Evolutionary conservation across 2,797 vertebrate species (phyloP).

Genomic region (Ataeniobius toweri): DNA sequence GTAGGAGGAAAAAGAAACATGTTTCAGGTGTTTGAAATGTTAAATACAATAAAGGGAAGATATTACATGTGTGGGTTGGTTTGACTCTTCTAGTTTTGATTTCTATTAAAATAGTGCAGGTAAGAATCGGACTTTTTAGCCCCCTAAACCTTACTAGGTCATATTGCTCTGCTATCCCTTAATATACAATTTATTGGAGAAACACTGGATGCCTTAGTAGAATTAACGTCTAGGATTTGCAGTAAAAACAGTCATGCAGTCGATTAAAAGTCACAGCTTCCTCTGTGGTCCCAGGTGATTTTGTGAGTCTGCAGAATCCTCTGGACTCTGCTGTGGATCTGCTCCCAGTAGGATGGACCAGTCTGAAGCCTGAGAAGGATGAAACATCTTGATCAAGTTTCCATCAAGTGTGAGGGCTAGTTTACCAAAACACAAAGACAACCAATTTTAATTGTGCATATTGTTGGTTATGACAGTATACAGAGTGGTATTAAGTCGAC

Average conservation of each 20-base stretch:
- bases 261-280: slow-evolving; percentile 43
- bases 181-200: background rate
- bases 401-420: background rate
- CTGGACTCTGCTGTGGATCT: slow-evolving; percentile 92
- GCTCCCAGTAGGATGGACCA: slow-evolving; percentile 84
- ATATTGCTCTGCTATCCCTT: background rate
- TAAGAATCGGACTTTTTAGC: background rate
- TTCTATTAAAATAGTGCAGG: background rate
- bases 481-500: background rate
- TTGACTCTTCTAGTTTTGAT: slow-evolving; percentile 1
- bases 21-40: background rate
- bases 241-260: background rate
- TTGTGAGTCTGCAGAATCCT: slow-evolving; percentile 89
- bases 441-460: background rate
- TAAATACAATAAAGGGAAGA: background rate
- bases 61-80: background rate
- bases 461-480: background rate
- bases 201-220: background rate
- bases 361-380: slow-evolving; percentile 80
- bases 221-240: background rate
- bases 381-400: background rate
- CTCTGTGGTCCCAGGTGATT: slow-evolving; percentile 70
- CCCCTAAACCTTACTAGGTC: background rate
- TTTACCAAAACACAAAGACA: background rate
- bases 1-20: slow-evolving; percentile 30